phyloP scores from a whole-genome alignment of 2,888 invertebrate species.

The Tetramorium bicarinatum region DNA sequence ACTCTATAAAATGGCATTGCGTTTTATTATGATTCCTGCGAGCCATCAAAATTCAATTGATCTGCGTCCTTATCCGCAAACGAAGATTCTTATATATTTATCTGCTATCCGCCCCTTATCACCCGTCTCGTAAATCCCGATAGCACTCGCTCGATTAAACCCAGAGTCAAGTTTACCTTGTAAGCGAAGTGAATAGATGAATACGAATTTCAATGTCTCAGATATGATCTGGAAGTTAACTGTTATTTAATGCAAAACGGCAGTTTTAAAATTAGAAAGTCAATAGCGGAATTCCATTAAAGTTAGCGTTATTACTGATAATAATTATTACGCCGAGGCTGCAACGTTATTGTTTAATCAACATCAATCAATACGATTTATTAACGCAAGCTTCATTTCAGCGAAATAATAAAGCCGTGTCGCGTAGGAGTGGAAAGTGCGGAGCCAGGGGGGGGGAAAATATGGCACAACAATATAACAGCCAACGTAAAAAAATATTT shows the following conservation, averaged over 20 bases:
- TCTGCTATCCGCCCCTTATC: slow-evolving; percentile 24
- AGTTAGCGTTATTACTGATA: not conserved
- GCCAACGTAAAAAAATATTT: not conserved
- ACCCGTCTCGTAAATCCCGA: slow-evolving; percentile 23
- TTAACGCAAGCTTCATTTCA: not conserved
- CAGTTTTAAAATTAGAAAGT: not conserved
- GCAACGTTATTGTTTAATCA: not conserved
- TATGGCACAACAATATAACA: not conserved
- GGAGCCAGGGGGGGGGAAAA: not conserved
- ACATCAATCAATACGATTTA: not conserved
- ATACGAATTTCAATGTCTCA: slow-evolving; percentile 12
- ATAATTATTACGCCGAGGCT: not conserved
- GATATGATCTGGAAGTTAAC: not conserved
- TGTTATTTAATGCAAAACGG: not conserved
- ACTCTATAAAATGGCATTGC: slow-evolving; percentile 30
- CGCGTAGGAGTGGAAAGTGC: not conserved
- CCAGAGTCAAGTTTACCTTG: not conserved
- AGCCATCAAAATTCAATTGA: slow-evolving; percentile 46
- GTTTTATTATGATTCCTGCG: slow-evolving; percentile 21
- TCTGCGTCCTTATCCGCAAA: slow-evolving; percentile 15
- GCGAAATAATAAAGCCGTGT: not conserved
- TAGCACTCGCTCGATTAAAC: slow-evolving; percentile 39
- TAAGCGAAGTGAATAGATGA: not conserved
- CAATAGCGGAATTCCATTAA: not conserved
- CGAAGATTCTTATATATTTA: slow-evolving; percentile 24